Evolutionary conservation across 2,888 invertebrate species (phyloP).

Genomic region (Cephonodes hylas): DNA sequence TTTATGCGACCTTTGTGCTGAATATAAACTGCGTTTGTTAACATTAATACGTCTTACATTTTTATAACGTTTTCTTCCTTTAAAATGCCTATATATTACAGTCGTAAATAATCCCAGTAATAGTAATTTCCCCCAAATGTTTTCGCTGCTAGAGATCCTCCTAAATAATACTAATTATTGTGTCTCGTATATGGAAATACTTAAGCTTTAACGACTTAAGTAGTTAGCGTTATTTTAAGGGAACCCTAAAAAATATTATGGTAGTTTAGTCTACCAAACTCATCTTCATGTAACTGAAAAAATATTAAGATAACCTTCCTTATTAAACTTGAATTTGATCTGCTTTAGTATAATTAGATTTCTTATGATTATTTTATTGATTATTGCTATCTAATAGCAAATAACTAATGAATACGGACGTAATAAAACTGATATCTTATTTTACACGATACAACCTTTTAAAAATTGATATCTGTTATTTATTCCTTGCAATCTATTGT

Average conservation of each 20-base stretch:
- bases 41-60: conserved; percentile 11
- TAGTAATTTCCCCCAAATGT: not conserved
- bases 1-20: conserved; percentile 46
- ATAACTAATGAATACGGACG: too few relatives aligned
- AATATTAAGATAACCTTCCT: too few relatives aligned
- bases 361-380: too few relatives aligned
- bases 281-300: too few relatives aligned
- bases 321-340: too few relatives aligned
- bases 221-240: too few relatives aligned
- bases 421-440: too few relatives aligned
- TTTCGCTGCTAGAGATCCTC: not conserved
- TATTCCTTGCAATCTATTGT: not conserved
- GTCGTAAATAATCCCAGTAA: not conserved
- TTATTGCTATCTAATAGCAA: too few relatives aligned
- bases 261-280: too few relatives aligned
- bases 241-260: too few relatives aligned
- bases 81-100: not conserved
- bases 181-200: not conserved
- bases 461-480: not conserved
- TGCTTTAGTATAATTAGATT: too few relatives aligned
- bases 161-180: not conserved
- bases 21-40: conserved; percentile 26
- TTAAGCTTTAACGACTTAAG: too few relatives aligned
- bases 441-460: not conserved
- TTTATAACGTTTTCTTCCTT: not conserved